Base-by-base conservation (phyloP, 2,113 vertebrate genomes). In the Pao palembangensis region DNA sequence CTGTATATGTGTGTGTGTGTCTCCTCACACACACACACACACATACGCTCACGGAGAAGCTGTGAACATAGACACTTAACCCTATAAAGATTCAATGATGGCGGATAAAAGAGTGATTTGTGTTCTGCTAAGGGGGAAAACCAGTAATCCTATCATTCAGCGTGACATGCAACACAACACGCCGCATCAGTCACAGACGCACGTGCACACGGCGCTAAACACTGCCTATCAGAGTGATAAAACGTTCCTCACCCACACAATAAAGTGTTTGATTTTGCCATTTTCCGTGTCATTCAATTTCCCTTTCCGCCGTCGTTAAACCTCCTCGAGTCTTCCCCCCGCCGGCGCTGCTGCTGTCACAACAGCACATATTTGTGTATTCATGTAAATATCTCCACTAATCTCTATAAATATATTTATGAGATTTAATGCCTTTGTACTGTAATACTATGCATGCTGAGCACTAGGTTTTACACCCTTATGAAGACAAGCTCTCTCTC, bases 111-210 rank as follows among this genome's bases (percentile, higher is more conserved):
- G 81, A 83, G 77, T 81, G 85, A 86, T 89, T 86, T 88, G 85
- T 89, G 86, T 85, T 88, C 73, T 79, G 88, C 88, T 89, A 80
- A 86, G 83, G 81, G 81, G 86, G 85, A 85, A 85, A 85, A 85
- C 79, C 82, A 84, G 85, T 90, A 88, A 88, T 87, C 86, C 85
- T 88, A 85, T 89, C 85, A 88, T 77, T 86, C 81, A 85, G 83
- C 78, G 79, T 90, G 88, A 89, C 85, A 88, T 75, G 81, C 81
- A 88, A 85, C 86, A 86, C 73, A 83, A 85, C 88, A 91, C 70
- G 78, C 60, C 57, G 71, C 75, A 88, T 88, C 85, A 85, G 85
- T 87, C 85, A 87, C 85, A 87, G 83, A 75, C 68, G 69, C 64
- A 82, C 68, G 75, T 55, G 44, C 65, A 69, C 69, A 71, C 77